Percentiles rank a stretch among this genome's conserved stretches.
These are phyloP conservation scores for Papilio dardanus DNA, from an alignment of 1,140 invertebrate species.

Conservation along the genomic window DNA sequence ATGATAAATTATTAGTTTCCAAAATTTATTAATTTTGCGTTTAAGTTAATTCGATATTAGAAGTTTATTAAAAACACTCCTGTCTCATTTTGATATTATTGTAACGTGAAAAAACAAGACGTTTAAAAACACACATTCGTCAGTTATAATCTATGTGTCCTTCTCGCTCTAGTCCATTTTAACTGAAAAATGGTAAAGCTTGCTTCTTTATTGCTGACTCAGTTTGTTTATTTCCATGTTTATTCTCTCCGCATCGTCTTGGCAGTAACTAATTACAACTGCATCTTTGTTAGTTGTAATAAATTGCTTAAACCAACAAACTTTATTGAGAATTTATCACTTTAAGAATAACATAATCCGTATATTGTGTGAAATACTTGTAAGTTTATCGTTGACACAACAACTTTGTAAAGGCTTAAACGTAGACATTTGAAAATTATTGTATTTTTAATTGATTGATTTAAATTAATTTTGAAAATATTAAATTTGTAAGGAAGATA, in stretches of 20 bases:
- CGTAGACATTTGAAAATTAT: background rate
- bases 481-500: constrained; percentile 15
- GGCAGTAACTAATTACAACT: background rate
- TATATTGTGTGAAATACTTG: background rate
- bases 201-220: background rate
- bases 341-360: background rate
- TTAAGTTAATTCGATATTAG: background rate
- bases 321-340: background rate
- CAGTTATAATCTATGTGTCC: background rate
- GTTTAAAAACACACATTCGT: too few species aligned
- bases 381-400: background rate
- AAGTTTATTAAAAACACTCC: background rate
- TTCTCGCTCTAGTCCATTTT: background rate
- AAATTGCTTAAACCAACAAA: background rate
- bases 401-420: too few species aligned
- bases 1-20: background rate
- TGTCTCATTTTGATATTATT: background rate
- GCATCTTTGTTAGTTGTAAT: background rate
- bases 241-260: background rate
- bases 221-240: background rate
- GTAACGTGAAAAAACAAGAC: background rate
- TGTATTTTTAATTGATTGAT: background rate
- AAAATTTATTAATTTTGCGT: background rate
- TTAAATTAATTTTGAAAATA: background rate
- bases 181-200: background rate